phyloP scores from a whole-genome alignment of 2,797 vertebrate genomes.

The Crotalus adamanteus region DNA sequence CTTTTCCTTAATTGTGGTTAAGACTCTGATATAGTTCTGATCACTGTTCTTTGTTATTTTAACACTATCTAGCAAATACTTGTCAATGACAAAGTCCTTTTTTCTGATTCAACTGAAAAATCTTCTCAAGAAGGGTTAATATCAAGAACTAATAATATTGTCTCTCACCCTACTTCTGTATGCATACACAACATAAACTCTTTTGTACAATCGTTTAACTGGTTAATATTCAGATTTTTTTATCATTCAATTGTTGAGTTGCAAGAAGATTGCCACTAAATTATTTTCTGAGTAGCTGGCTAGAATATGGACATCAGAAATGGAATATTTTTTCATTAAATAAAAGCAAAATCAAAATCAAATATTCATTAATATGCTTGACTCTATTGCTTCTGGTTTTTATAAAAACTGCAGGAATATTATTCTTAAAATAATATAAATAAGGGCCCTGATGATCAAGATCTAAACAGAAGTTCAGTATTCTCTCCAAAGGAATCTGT shows the following conservation, averaged over 20 bases:
- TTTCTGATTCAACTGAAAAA: not conserved
- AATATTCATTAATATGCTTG: not conserved
- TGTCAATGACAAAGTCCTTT: not conserved
- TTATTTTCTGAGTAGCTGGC: not conserved
- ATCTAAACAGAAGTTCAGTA: not conserved
- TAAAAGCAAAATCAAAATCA: not conserved
- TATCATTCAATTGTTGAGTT: not conserved
- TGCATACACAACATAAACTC: not conserved
- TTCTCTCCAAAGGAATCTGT: not conserved
- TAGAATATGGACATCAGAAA: not conserved
- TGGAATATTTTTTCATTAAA: not conserved
- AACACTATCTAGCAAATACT: not conserved
- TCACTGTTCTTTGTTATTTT: not conserved
- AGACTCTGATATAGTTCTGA: not conserved
- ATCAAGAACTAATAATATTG: not conserved
- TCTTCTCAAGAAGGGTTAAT: not conserved
- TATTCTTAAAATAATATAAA: not conserved
- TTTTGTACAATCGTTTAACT: not conserved
- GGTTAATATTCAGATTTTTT: not conserved
- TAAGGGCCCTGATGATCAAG: not conserved
- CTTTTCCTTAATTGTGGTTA: not conserved
- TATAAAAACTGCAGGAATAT: not conserved
- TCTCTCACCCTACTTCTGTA: not conserved
- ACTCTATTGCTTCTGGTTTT: not conserved
- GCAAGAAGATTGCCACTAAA: not conserved